Conservation (phyloP, 2,888 invertebrate species). For the Drosophila buzzatii region DNA sequence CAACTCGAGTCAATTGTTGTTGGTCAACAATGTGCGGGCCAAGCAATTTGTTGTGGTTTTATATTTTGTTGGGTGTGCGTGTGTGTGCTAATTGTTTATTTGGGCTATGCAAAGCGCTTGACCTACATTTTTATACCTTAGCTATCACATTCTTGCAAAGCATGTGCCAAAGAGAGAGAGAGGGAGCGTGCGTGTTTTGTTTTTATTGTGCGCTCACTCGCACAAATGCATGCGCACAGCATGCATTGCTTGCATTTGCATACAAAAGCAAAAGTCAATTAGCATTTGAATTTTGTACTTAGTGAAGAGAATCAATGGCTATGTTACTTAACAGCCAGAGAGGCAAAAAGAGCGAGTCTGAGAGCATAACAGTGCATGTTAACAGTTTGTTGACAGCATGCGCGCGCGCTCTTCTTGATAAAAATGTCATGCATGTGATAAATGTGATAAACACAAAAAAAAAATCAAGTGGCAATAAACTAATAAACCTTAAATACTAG, state of each 20-base stretch:
- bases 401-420: conserved; percentile 9
- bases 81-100: conserved; percentile 38
- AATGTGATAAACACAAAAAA: conserved; percentile 37
- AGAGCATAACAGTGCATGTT: conserved; percentile 30
- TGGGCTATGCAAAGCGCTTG: conserved; percentile 56
- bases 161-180: conserved; percentile 12
- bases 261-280: conserved; percentile 44
- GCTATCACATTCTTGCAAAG: conserved; percentile 31
- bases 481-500: conserved; percentile 36
- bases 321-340: conserved; percentile 11
- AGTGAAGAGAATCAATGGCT: conserved; percentile 6
- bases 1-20: conserved; percentile 13
- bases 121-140: conserved; percentile 47
- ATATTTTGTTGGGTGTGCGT: background rate
- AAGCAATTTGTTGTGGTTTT: conserved; percentile 26
- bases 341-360: background rate
- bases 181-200: conserved; percentile 28
- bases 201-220: conserved; percentile 43
- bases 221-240: conserved; percentile 19
- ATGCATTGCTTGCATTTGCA: conserved; percentile 20
- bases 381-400: conserved; percentile 39
- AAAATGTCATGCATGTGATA: conserved; percentile 34
- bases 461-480: conserved; percentile 43
- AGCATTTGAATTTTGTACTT: conserved; percentile 50
- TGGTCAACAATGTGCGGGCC: conserved; percentile 37